Percentiles rank a stretch among this genome's conserved stretches.
Conservation (phyloP, 1,140 invertebrate species). For the Drosophila ananassae region DNA sequence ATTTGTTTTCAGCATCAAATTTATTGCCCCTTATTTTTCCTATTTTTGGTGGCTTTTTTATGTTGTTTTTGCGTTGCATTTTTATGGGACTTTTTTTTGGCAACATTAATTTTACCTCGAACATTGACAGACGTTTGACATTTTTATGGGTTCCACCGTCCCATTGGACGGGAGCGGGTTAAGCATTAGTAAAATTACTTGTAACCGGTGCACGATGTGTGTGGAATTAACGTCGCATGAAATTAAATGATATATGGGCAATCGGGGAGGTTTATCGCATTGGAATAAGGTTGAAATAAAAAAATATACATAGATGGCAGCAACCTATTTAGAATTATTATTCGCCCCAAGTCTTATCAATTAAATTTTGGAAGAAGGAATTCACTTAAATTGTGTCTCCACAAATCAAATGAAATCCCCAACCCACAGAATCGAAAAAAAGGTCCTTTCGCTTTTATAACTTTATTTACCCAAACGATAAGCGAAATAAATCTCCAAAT, state of each 20-base stretch:
- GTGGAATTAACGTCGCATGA: conserved; percentile 56
- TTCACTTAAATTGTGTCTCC: conserved; percentile 49
- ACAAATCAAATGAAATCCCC: conserved; percentile 58
- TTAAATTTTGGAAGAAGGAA: conserved; percentile 37
- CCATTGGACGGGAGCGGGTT: conserved; percentile 27
- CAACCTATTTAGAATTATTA: neutral
- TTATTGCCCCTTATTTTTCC: conserved; percentile 58
- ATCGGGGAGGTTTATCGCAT: neutral
- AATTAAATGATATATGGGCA: conserved; percentile 65
- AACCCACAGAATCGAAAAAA: conserved; percentile 22
- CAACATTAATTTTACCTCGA: conserved; percentile 65
- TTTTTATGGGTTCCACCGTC: conserved; percentile 48
- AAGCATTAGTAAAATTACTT: conserved; percentile 71
- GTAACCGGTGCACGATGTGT: conserved; percentile 47
- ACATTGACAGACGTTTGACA: conserved; percentile 72
- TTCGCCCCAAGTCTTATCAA: conserved; percentile 11
- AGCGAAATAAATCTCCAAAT: conserved; percentile 79
- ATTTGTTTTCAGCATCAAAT: conserved; percentile 53
- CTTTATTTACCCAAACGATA: conserved; percentile 72
- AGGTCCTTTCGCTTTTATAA: conserved; percentile 58
- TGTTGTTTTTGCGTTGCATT: conserved; percentile 75
- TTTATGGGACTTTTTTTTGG: conserved; percentile 57
- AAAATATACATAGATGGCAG: neutral
- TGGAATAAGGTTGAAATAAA: neutral
- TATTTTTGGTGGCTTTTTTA: conserved; percentile 69